Percentiles rank a stretch among this genome's conserved stretches.
Evolutionary conservation across 2,113 vertebrate species (phyloP).

Genomic region (Nibea albiflora): DNA sequence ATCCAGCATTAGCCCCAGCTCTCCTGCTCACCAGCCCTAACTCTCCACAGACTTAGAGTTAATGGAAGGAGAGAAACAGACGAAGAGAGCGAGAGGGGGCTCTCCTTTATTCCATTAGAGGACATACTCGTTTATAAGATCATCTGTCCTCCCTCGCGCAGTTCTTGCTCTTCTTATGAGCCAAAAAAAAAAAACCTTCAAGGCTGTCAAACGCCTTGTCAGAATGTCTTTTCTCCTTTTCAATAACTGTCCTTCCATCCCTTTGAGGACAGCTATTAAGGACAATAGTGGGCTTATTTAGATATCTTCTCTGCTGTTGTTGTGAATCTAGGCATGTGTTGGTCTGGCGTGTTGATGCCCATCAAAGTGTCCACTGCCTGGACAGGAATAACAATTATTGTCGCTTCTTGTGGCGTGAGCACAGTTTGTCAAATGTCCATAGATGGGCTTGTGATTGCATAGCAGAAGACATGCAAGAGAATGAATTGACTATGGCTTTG

Average conservation of each 20-base stretch:
- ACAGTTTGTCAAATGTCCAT: conserved; percentile 91
- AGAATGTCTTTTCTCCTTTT: conserved; percentile 65
- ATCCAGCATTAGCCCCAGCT: conserved; percentile 78
- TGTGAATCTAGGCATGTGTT: conserved; percentile 85
- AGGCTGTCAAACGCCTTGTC: conserved; percentile 73
- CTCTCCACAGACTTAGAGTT: conserved; percentile 73
- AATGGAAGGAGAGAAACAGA: conserved; percentile 66
- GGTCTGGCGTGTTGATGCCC: conserved; percentile 82
- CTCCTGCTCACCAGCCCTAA: conserved; percentile 72
- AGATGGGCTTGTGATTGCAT: conserved; percentile 87
- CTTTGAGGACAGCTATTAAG: conserved; percentile 70
- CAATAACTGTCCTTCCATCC: conserved; percentile 60
- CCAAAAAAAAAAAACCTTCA: conserved; percentile 39
- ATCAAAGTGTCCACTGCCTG: conserved; percentile 87
- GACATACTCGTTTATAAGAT: conserved; percentile 77
- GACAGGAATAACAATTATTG: conserved; percentile 91
- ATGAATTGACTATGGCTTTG: conserved; percentile 85
- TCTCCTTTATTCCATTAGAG: conserved; percentile 77
- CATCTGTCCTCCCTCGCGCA: conserved; percentile 55
- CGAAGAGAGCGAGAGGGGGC: conserved; percentile 51
- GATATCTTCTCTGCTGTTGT: conserved; percentile 79
- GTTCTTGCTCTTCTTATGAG: conserved; percentile 49
- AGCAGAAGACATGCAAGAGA: conserved; percentile 87
- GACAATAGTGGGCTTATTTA: conserved; percentile 79
- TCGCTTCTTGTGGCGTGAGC: conserved; percentile 83